phyloP scores from a whole-genome alignment of 1,140 invertebrate genomes.

The Dreissena polymorpha region DNA sequence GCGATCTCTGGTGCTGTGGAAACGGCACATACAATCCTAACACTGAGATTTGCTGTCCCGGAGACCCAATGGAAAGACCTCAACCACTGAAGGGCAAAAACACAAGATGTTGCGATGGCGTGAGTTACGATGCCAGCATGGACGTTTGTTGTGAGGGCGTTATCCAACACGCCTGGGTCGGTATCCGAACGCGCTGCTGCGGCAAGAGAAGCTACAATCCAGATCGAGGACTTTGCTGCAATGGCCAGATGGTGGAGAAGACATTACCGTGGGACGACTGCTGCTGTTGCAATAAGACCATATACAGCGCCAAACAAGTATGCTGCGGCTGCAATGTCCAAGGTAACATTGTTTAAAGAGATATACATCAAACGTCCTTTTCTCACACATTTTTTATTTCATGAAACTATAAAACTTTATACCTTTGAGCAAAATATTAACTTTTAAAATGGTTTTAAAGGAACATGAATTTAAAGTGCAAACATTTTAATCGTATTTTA shows the following conservation, averaged over 20 bases:
- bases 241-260: conserved; percentile 38
- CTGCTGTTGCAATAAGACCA: conserved; percentile 48
- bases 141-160: conserved; percentile 51
- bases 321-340: conserved; percentile 52
- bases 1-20: conserved; percentile 47
- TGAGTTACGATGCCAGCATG: conserved; percentile 42
- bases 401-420: too few relatives aligned
- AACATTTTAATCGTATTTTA: too few relatives aligned
- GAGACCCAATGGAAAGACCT: conserved; percentile 11
- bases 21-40: conserved; percentile 40
- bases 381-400: too few relatives aligned
- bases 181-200: conserved; percentile 41
- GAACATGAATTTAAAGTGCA: too few relatives aligned
- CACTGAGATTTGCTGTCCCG: conserved; percentile 44
- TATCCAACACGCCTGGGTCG: conserved; percentile 49
- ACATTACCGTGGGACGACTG: conserved; percentile 40
- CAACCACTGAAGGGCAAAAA: conserved; percentile 33
- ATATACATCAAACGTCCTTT: too few relatives aligned
- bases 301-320: conserved; percentile 38
- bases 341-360: background rate
- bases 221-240: conserved; percentile 48
- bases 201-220: conserved; percentile 50
- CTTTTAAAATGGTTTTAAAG: too few relatives aligned
- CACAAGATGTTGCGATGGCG: conserved; percentile 39
- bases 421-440: too few relatives aligned